Conservation (phyloP, 2,888 invertebrate species). For the Zaprionus bogoriensis region DNA sequence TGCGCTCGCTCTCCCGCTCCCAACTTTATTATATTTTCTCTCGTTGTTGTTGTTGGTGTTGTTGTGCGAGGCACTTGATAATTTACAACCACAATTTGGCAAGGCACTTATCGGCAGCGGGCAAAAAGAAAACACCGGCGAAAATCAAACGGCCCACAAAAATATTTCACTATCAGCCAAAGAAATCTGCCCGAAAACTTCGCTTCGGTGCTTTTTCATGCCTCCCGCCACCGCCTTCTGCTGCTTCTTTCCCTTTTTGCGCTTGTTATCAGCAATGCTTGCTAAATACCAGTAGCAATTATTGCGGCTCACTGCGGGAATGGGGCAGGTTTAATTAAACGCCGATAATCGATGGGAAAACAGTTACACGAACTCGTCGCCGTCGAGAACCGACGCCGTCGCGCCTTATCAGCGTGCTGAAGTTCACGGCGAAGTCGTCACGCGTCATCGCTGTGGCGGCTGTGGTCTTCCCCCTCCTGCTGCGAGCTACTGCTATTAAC, state of each 20-base stretch:
- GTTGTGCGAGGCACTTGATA: conserved; percentile 47
- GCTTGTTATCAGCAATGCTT: conserved; percentile 60
- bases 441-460: conserved; percentile 39
- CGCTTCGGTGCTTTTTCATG: conserved; percentile 28
- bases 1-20: conserved; percentile 3
- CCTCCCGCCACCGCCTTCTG: no score
- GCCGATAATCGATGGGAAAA: conserved; percentile 71
- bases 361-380: conserved; percentile 51
- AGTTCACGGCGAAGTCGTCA: conserved; percentile 49
- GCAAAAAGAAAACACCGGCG: conserved; percentile 49
- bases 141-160: conserved; percentile 59
- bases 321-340: conserved; percentile 62
- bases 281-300: conserved; percentile 75
- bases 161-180: conserved; percentile 57
- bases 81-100: conserved; percentile 70
- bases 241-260: conserved; percentile 8
- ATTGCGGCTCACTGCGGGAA: conserved; percentile 23
- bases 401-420: conserved; percentile 50
- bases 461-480: conserved; percentile 7
- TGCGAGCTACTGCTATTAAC: conserved; percentile 21
- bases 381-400: conserved; percentile 27
- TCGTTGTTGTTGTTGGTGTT: conserved; percentile 14
- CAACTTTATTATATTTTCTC: conserved; percentile 21
- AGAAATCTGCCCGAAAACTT: conserved; percentile 71
- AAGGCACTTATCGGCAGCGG: conserved; percentile 52